Conservation (phyloP, 2,888 invertebrate species). For the Mamestra brassicae region DNA sequence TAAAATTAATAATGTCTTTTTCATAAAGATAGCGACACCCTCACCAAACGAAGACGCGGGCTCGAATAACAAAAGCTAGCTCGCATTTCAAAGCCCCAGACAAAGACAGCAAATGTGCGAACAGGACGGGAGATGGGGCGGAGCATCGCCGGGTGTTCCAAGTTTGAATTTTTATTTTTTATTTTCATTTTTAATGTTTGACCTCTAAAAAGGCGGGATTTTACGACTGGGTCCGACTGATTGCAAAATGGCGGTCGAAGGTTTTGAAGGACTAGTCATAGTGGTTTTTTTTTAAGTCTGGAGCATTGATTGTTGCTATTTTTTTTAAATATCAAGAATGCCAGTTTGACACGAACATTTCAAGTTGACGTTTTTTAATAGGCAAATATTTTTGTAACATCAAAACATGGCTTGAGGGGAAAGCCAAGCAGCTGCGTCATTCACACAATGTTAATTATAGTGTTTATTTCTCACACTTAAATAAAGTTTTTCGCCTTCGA, state of each 20-base stretch:
- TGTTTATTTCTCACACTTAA: not conserved
- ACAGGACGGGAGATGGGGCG: constrained; percentile 73
- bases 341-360: not conserved
- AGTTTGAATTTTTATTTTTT: constrained; percentile 67
- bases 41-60: constrained; percentile 77
- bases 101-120: constrained; percentile 71
- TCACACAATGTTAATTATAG: constrained; percentile 1
- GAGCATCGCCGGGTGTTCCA: constrained; percentile 75
- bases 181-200: constrained; percentile 70
- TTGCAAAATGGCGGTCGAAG: constrained; percentile 63
- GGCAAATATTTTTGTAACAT: not conserved
- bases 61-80: constrained; percentile 87
- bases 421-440: constrained; percentile 21
- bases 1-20: constrained; percentile 57
- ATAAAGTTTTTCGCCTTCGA: not conserved
- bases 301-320: not conserved
- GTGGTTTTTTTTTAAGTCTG: not conserved
- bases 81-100: constrained; percentile 80
- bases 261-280: constrained; percentile 17
- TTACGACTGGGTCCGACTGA: constrained; percentile 61
- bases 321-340: not conserved
- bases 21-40: constrained; percentile 76
- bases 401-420: not conserved
- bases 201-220: constrained; percentile 74
- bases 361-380: not conserved